Conservation (phyloP, 2,797 vertebrate species). For the Typhlichthys eigenmanni region DNA sequence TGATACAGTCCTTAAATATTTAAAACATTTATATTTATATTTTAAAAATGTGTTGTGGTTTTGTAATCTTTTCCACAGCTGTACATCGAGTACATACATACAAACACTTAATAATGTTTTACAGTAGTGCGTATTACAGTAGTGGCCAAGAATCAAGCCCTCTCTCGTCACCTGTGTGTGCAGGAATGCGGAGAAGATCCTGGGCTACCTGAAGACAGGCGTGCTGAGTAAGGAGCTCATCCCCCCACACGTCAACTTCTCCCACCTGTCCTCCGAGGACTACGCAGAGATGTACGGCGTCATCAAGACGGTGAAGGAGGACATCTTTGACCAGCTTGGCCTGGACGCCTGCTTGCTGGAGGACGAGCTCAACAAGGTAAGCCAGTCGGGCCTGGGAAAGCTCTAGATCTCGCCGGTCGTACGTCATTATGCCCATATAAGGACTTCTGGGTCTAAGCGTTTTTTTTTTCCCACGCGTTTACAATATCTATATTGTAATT, state of each 20-base stretch:
- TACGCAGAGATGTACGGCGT: conserved; percentile 93
- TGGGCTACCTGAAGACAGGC: conserved; percentile 86
- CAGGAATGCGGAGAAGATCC: conserved; percentile 94
- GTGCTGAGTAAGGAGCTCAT: conserved; percentile 91
- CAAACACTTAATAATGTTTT: too few species aligned
- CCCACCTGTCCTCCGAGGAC: conserved; percentile 88
- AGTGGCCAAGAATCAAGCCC: background rate
- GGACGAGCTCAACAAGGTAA: conserved; percentile 93
- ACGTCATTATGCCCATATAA: too few species aligned
- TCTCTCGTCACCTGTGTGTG: background rate
- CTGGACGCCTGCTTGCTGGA: conserved; percentile 89
- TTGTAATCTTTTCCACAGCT: too few species aligned
- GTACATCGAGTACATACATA: too few species aligned
- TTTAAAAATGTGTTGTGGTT: too few species aligned
- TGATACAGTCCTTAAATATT: too few species aligned
- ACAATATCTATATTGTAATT: too few species aligned
- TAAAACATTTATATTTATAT: too few species aligned
- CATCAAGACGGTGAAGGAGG: conserved; percentile 92
- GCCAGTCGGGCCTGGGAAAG: background rate
- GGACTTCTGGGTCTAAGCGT: too few species aligned
- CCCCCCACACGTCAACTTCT: conserved; percentile 95
- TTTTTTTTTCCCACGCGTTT: too few species aligned
- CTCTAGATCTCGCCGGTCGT: too few species aligned
- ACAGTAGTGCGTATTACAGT: too few species aligned
- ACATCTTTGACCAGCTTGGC: conserved; percentile 84